Base-by-base conservation (phyloP, 2,888 invertebrate genomes). In the Clitarchus hookeri region DNA sequence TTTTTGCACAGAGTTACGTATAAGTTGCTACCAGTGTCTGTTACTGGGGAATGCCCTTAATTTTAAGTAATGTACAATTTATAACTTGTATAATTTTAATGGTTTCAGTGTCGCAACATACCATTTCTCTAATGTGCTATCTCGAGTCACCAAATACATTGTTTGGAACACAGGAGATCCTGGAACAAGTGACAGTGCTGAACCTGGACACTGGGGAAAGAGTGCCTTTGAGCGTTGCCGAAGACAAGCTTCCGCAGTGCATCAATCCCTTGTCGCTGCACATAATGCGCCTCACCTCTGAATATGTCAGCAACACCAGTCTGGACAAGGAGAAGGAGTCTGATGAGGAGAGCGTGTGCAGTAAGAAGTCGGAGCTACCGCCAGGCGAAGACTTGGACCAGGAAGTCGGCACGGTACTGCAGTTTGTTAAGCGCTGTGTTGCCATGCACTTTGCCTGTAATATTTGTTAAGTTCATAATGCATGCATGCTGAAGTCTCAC, bases 231-330 rank as follows among this genome's bases (percentile, higher is more conserved):
- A 98, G 97, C 90, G 96, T 97, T 89, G 98, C 98, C 1, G 98
- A 98, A 91, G 98, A 98, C 91, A 97, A 97, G 92, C 92, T 97
- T 88, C 97, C 97, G 0, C 96, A 96, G 90, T 96, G 97, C 91
- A 96, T 98, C 91, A 98, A 99, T 93, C 99, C 98, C 6, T 93
- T 99, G 87, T 97, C 98, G 27, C 92, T 98, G 88, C 98, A 99
- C 92, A 98, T 99, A 91, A 97, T 98, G 95, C 93, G 98, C 87
- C 93, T 98, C 86, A 98, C 98, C 0, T 97, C 97, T 0, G 97
- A 98, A 92, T 98, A 97, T 91, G 96, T 97, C 89, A 96, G 95
- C 88, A 94, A 94, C 84, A 91, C 93, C 85, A 94, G 93, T 89
- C 91, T 94, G 89, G 94, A 94, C 88, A 94, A 94, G 88, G 94